Evolutionary conservation across 2,113 vertebrate genomes (phyloP), one percentile per base, ranked within the genome.

Genomic region (Carassius auratus): DNA sequence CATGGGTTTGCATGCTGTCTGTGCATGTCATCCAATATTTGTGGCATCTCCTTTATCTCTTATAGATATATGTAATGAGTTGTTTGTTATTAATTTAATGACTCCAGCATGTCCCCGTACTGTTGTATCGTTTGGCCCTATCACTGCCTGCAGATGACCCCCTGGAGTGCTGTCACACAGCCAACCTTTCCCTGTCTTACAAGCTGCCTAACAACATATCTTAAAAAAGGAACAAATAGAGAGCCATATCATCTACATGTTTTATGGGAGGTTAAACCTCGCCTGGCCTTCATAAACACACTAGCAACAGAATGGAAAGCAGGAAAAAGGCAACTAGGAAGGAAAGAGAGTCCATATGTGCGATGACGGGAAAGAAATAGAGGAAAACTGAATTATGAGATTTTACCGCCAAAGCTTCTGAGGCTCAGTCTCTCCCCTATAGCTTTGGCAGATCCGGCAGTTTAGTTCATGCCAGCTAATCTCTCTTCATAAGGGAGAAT

Each of bases 51-150:
- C 57, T 84, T 68, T 79, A 57, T 36, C 61, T 52, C 74, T 80
- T 48, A 80, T 48, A 88, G 66, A 88, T 66, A 42, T 79, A 81
- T 78, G 59, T 84, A 88, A 88, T 87, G 76, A 88, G 87, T 69
- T 73, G 45, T 23, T 57, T 57, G 55, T 71, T 74, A 33, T 83
- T 86, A 87, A 78, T 61, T 8, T 89, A 90, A 91, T 88, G 79
- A 85, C 84, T 87, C 85, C 88, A 88, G 85, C 81, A 86, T 90
- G 77, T 84, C 81, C 42, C 74, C 33, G 15, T 45, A 71, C 81
- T 86, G 76, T 85, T 74, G 81, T 87, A 89, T 77, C 30, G 21
- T 79, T 87, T 84, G 86, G 76, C 77, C 71, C 66, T 55, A 59
- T 57, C 36, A 23, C 14, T 74, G 48, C 75, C 33, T 69, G 62